Percentiles rank a stretch among this genome's conserved stretches.
Evolutionary conservation across 92 coral and sea anemone species (phyloP).

Genomic region (Desmophyllum pertusum): DNA sequence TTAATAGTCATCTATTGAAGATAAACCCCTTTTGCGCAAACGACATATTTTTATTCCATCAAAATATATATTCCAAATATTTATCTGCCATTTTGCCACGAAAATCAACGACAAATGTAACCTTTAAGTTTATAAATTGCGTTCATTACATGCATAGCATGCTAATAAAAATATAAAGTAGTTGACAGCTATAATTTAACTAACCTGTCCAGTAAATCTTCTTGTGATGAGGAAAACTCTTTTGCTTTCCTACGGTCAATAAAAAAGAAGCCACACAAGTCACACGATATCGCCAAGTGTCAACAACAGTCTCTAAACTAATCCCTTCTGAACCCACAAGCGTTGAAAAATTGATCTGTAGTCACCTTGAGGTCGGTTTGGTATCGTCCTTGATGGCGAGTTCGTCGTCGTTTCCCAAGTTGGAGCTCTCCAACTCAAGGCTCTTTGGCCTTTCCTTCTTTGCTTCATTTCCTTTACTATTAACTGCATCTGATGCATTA

Average conservation of each 20-base stretch:
- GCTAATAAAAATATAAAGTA: background rate
- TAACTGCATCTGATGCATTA: conserved; percentile 28
- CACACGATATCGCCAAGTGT: background rate
- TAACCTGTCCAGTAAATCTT: conserved; percentile 35
- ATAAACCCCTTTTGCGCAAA: background rate
- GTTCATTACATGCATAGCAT: background rate
- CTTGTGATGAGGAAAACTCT: conserved; percentile 56
- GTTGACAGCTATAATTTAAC: background rate
- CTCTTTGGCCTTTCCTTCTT: conserved; percentile 61
- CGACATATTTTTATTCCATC: too few relatives aligned
- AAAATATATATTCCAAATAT: background rate
- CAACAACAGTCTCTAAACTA: background rate
- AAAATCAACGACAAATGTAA: background rate
- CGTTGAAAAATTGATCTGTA: background rate
- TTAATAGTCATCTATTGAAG: background rate
- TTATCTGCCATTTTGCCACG: background rate
- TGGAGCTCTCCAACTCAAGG: conserved; percentile 47
- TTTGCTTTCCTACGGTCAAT: conserved; percentile 34
- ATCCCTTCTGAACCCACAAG: background rate
- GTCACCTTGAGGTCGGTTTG: conserved; percentile 29
- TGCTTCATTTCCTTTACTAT: conserved; percentile 39
- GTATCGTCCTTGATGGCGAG: background rate
- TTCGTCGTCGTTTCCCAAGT: conserved; percentile 18
- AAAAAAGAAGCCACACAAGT: conserved; percentile 24
- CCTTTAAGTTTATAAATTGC: background rate